Evolutionary conservation across 2,888 invertebrate genomes (phyloP).

Genomic region (Leucophora obtusa): DNA sequence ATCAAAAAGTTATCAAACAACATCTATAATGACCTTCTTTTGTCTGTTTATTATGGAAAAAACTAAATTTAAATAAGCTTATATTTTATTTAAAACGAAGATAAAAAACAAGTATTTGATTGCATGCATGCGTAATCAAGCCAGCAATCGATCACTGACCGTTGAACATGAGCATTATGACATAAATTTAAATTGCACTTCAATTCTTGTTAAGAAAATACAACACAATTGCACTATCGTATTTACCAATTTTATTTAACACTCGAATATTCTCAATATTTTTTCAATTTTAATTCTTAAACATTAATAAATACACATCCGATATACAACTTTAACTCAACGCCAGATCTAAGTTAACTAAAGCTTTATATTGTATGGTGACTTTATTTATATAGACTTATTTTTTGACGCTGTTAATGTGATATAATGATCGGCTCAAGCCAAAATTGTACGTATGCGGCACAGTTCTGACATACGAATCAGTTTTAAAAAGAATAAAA

Average conservation of each 20-base stretch:
- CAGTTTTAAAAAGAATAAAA: too few relatives aligned
- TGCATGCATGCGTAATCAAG: background rate
- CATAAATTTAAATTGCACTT: background rate
- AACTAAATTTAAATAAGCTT: background rate
- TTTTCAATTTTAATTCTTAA: conserved; percentile 1
- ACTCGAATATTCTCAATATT: conserved; percentile 7
- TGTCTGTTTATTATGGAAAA: background rate
- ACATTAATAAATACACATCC: conserved; percentile 19
- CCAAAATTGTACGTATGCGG: background rate
- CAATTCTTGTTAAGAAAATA: background rate
- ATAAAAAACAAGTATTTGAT: background rate
- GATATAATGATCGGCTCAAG: background rate
- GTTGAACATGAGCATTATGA: background rate
- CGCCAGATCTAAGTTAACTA: conserved; percentile 52
- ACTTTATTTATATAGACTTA: conserved; percentile 42
- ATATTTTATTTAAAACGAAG: background rate
- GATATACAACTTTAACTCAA: conserved; percentile 47
- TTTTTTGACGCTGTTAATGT: background rate
- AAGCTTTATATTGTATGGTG: conserved; percentile 38
- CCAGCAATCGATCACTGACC: background rate
- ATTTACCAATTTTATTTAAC: conserved; percentile 47
- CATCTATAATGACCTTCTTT: too few relatives aligned
- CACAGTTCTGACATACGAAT: too few relatives aligned
- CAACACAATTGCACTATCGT: conserved; percentile 36
- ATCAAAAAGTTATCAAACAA: too few relatives aligned